Conservation (phyloP, 2,888 invertebrate species). For the Pedicia rivosa region DNA sequence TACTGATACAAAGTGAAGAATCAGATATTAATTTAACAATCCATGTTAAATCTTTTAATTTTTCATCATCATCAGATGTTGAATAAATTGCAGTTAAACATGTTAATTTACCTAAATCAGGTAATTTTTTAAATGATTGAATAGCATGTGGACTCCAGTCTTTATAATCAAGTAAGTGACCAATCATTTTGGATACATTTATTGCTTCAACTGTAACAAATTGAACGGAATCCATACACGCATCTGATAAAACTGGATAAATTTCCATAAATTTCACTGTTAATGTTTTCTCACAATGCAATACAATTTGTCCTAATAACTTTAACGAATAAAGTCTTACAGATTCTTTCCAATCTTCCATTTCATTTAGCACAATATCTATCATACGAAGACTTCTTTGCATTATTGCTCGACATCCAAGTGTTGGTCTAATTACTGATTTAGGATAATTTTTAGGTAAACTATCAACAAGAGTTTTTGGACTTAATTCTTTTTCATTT, state of each 20-base stretch:
- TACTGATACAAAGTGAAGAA: constrained; percentile 21
- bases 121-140: constrained; percentile 20
- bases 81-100: constrained; percentile 16
- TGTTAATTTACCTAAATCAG: constrained; percentile 22
- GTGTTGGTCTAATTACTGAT: constrained; percentile 55
- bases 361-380: constrained; percentile 23
- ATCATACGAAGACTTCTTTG: constrained; percentile 40
- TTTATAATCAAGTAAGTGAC: constrained; percentile 21
- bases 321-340: constrained; percentile 27
- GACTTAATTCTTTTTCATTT: constrained; percentile 75
- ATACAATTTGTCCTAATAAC: constrained; percentile 26
- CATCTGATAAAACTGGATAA: constrained; percentile 22
- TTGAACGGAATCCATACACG: constrained; percentile 19
- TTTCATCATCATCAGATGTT: neutral
- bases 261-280: constrained; percentile 28
- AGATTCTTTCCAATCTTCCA: constrained; percentile 29
- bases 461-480: constrained; percentile 59
- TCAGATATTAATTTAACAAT: constrained; percentile 18
- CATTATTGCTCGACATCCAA: constrained; percentile 71
- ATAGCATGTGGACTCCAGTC: constrained; percentile 26
- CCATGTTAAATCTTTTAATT: constrained; percentile 17
- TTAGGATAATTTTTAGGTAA: constrained; percentile 58
- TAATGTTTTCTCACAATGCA: constrained; percentile 27
- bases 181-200: constrained; percentile 26
- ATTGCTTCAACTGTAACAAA: constrained; percentile 15